Evolutionary conservation across 2,113 vertebrate genomes (phyloP), one percentile per base, ranked within the genome.

Genomic region (Ondatra zibethicus): DNA sequence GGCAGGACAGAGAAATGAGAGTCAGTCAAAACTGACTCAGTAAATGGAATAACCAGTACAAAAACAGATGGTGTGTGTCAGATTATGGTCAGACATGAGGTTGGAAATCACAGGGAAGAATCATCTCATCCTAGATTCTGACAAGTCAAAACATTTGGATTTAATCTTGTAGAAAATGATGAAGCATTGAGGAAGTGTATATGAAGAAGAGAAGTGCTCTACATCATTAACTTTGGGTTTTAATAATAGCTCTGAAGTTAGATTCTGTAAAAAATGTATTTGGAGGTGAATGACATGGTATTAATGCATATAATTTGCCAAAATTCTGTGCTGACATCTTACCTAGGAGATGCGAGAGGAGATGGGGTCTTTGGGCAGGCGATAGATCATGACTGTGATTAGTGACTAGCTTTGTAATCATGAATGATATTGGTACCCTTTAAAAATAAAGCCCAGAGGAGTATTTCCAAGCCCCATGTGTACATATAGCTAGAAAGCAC

Each of bases 111-210:
- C 3, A 63, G 45, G 17, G 3, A 88, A 93, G 6, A 1, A 70
- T 78, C 21, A 39, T 29, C 61, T 85, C 70, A 70, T 45, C 10
- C 50, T 65, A 39, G 3, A 66, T 58, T 80, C 80, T 77, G 81
- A 94, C n/a, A 75, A 55, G 1, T 19, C 39, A 63, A 96, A n/a
- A 39, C 92, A 95, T n/a, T 52, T 91, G 42, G n/a, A 45, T 58
- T 81, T 94, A 93, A 89, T 93, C 39, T 93, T 89, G 25, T 2
- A 81, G 36, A 36, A 68, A 75, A 92, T 91, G 50, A 82, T 39
- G 52, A 94, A 61, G 29, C 0, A 55, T 80, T 94, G 65, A 85
- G 58, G 42, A 90, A 88, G 16, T 45, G 72, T 10, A 63, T 39
- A 72, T 70, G 65, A 96, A 65, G 73, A 16, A 84, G 16, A 88